Conservation (phyloP, 1,140 invertebrate genomes). For the Cheumatopsyche charites region DNA sequence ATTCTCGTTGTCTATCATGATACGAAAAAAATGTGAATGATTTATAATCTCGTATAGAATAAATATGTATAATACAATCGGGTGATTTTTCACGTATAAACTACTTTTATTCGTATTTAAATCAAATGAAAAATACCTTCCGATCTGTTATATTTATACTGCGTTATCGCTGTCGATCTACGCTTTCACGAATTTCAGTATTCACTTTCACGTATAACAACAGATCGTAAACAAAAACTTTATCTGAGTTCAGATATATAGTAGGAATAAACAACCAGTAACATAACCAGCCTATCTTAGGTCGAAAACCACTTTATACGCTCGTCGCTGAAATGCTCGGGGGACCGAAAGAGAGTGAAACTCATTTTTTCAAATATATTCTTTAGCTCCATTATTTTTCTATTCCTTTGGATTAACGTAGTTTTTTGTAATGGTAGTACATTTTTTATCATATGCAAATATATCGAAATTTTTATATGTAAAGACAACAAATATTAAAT, state of each 20-base stretch:
- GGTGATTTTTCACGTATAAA: not conserved
- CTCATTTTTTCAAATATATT: too few relatives aligned
- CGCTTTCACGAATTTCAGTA: not conserved
- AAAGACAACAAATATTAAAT: too few relatives aligned
- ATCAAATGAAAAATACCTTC: too few relatives aligned
- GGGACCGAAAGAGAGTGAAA: too few relatives aligned
- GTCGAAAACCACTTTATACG: not conserved
- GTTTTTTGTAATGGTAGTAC: not conserved
- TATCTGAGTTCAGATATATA: conserved; percentile 17
- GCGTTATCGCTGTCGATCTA: too few relatives aligned
- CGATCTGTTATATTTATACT: too few relatives aligned
- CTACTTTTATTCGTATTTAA: too few relatives aligned
- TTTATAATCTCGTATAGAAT: not conserved
- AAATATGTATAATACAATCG: not conserved
- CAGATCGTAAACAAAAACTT: conserved; percentile 22
- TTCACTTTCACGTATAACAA: conserved; percentile 5
- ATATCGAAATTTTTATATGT: not conserved
- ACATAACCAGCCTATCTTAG: conserved; percentile 9
- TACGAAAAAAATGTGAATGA: not conserved
- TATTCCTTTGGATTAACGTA: not conserved
- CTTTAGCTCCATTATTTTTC: not conserved
- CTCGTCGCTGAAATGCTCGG: too few relatives aligned
- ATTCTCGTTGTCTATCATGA: not conserved
- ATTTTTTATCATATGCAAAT: not conserved
- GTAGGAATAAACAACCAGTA: conserved; percentile 12